These are phyloP conservation scores for Athripsodes cinereus DNA, from an alignment of 2,888 invertebrate genomes.

Conservation along the genomic window DNA sequence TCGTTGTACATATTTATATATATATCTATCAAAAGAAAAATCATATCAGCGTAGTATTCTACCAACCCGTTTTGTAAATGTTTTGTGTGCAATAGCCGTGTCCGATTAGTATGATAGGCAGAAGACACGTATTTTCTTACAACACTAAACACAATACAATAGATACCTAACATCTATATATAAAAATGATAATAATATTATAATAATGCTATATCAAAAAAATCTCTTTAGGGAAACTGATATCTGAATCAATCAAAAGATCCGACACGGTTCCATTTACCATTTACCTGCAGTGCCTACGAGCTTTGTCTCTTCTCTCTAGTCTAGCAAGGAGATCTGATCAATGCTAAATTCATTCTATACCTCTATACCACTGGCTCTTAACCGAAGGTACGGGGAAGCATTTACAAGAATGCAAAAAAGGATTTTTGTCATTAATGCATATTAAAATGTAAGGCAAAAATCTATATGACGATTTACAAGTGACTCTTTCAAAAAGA, in stretches of 20 bases:
- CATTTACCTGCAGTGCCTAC: constrained; percentile 2
- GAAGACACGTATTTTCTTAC: constrained; percentile 26
- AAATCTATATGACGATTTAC: too few relatives aligned
- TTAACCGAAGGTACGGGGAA: too few relatives aligned
- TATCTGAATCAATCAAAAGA: constrained; percentile 27
- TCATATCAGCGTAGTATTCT: constrained; percentile 6
- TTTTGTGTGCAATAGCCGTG: constrained; percentile 26
- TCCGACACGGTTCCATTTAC: constrained; percentile 19
- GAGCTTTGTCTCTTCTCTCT: background rate
- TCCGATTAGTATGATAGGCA: constrained; percentile 28
- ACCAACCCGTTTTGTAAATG: constrained; percentile 20
- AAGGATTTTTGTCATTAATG: too few relatives aligned
- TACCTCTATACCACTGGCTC: too few relatives aligned
- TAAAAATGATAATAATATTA: too few relatives aligned
- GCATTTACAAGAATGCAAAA: too few relatives aligned
- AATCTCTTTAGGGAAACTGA: constrained; percentile 26
- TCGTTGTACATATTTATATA: too few relatives aligned
- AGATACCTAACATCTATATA: background rate
- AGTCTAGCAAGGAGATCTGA: too few relatives aligned
- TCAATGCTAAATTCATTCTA: too few relatives aligned
- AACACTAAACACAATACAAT: constrained; percentile 20
- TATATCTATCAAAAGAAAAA: background rate
- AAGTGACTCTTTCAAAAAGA: too few relatives aligned
- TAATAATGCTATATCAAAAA: too few relatives aligned
- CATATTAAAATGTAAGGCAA: too few relatives aligned